Evolutionary conservation across 2,888 invertebrate species (phyloP).

Genomic region (Melinopterus prodromus): DNA sequence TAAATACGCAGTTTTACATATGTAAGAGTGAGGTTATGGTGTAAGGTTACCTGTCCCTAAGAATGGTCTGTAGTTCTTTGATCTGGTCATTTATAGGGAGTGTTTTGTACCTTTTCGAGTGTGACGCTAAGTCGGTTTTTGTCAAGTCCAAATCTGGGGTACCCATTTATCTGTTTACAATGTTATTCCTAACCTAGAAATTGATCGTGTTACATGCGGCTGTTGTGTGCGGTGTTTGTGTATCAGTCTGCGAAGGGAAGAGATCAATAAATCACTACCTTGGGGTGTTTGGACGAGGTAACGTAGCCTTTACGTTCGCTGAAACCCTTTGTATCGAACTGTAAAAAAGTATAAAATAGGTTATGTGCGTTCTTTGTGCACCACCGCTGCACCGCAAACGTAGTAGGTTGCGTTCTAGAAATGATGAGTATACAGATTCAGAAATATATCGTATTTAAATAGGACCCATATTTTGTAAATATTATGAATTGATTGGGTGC

Average conservation of each 20-base stretch:
- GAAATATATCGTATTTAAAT: not conserved
- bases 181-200: constrained; percentile 28
- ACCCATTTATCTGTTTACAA: constrained; percentile 50
- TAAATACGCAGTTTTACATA: not conserved
- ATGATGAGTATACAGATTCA: not conserved
- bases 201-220: not conserved
- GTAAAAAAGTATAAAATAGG: not conserved
- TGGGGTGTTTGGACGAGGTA: not conserved
- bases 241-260: not conserved
- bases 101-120: constrained; percentile 63
- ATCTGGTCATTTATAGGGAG: constrained; percentile 81
- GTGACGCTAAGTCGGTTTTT: constrained; percentile 54
- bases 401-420: not conserved
- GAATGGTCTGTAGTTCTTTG: constrained; percentile 85
- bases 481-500: not conserved
- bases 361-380: not conserved
- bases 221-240: not conserved
- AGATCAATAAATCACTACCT: not conserved
- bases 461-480: not conserved
- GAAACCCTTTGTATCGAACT: not conserved
- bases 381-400: not conserved
- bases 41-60: constrained; percentile 77
- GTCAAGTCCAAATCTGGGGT: constrained; percentile 56
- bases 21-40: constrained; percentile 6
- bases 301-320: not conserved